Evolutionary conservation across 2,888 invertebrate genomes (phyloP), one percentile per base, ranked within the genome.

Genomic region (Andrena bucephala): DNA sequence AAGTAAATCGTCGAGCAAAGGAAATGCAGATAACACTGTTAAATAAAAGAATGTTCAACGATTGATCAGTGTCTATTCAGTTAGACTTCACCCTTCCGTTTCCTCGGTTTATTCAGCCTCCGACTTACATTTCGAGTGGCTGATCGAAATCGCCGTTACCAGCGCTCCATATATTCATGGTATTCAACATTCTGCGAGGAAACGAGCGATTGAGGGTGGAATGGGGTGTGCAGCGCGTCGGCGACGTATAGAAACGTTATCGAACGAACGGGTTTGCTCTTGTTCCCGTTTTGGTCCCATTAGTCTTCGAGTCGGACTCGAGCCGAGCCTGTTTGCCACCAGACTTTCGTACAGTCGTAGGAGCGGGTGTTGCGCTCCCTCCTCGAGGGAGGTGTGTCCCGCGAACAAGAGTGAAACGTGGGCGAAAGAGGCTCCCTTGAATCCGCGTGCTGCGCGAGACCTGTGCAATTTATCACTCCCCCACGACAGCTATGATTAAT

Each of bases 401-500:
- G 50, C 62, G 54, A 66, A 31, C 54, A 59, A 42, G 60, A 80
- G 71, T 71, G 33, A 60, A 42, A 31, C 75, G 54, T 63, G 27
- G 27, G 16, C 13, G 57, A 65, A 59, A 60, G 24, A 62, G 27
- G 68, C 29, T 71, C 65, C 24, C 70, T 48, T 54, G 54, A 63
- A 83, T 80, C 75, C 29, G 24, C 24, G 29, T 33, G 42, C 2
- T n/a, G 7, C 54, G 60, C 48, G 24, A 27, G 52, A 72, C 42
- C 42, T 60, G 77, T 60, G 75, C 31, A 73, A 86, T 86, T 77
- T 60, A 62, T 79, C 85, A 70, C n/a, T 52, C 65, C 54, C 33
- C 36, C 52, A 63, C 69, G 83, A 80, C 85, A 62, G 74, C 54
- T 78, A 72, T 74, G 85, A 85, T 87, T 87, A 78, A 86, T 86